Percentiles rank a stretch among this genome's conserved stretches.
Conservation (phyloP, 2,888 invertebrate genomes). For the Trilocha varians region DNA sequence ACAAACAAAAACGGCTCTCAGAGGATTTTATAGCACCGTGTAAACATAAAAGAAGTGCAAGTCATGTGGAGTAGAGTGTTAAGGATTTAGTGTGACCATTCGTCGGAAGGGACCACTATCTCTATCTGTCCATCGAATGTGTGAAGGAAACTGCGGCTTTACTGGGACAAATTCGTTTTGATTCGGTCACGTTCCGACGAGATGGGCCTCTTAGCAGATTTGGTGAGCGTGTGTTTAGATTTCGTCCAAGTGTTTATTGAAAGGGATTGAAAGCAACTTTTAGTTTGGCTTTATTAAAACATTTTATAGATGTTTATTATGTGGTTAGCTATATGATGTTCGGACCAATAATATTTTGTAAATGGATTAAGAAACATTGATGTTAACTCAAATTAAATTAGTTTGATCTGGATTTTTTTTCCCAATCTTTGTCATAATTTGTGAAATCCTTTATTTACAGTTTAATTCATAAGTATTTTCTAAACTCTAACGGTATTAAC, state of each 20-base stretch:
- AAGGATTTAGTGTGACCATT: slow-evolving; percentile 58
- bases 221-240: slow-evolving; percentile 58
- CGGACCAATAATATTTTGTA: too few species aligned
- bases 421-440: too few species aligned
- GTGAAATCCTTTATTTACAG: too few species aligned
- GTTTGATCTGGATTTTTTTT: too few species aligned
- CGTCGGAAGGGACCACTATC: slow-evolving; percentile 59
- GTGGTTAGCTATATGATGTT: too few species aligned
- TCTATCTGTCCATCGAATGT: slow-evolving; percentile 62
- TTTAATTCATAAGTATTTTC: too few species aligned
- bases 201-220: slow-evolving; percentile 65
- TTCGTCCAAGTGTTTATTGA: slow-evolving; percentile 50
- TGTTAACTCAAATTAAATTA: too few species aligned
- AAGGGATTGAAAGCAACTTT: slow-evolving; percentile 36
- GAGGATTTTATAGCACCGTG: slow-evolving; percentile 1
- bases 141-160: slow-evolving; percentile 62
- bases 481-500: too few species aligned
- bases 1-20: too few species aligned
- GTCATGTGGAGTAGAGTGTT: slow-evolving; percentile 54
- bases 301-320: background rate
- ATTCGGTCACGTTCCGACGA: slow-evolving; percentile 62
- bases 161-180: slow-evolving; percentile 65
- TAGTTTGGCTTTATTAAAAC: slow-evolving; percentile 10
- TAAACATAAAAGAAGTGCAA: slow-evolving; percentile 40
- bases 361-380: too few species aligned